Evolutionary conservation across 2,113 vertebrate species (phyloP).

Genomic region (Junco hyemalis): DNA sequence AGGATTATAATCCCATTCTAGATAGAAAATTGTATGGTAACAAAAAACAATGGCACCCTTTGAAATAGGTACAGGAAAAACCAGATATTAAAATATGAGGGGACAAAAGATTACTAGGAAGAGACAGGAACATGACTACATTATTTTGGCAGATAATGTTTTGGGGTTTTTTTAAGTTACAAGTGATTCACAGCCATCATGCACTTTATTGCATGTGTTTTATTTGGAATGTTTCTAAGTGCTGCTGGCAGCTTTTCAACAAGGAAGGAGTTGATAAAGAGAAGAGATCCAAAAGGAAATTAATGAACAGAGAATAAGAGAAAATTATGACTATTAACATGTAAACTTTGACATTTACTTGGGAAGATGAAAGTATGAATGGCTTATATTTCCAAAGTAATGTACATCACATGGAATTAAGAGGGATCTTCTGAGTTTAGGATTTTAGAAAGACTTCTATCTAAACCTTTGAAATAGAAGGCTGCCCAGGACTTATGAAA

Average conservation of each 20-base stretch:
- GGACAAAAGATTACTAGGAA: background rate
- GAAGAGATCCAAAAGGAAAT: background rate
- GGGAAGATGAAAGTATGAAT: background rate
- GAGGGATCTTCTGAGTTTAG: background rate
- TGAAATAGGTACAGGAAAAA: background rate
- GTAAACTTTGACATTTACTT: background rate
- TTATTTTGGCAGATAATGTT: background rate
- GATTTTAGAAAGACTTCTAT: background rate
- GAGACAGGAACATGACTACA: background rate
- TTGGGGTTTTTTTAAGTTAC: background rate
- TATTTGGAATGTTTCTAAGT: background rate
- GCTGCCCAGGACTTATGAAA: background rate
- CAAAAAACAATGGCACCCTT: background rate
- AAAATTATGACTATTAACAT: background rate
- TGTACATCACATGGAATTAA: background rate
- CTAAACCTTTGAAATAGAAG: background rate
- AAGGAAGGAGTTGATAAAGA: background rate
- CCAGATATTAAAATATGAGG: background rate
- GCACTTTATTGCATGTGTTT: background rate
- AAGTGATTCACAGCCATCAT: background rate
- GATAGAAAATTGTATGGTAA: background rate
- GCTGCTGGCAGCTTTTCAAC: background rate
- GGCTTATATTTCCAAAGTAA: background rate
- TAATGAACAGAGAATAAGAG: background rate
- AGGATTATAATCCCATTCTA: background rate